Base-by-base conservation (phyloP, 1,140 invertebrate species). In the Brachionus paranguensis region DNA sequence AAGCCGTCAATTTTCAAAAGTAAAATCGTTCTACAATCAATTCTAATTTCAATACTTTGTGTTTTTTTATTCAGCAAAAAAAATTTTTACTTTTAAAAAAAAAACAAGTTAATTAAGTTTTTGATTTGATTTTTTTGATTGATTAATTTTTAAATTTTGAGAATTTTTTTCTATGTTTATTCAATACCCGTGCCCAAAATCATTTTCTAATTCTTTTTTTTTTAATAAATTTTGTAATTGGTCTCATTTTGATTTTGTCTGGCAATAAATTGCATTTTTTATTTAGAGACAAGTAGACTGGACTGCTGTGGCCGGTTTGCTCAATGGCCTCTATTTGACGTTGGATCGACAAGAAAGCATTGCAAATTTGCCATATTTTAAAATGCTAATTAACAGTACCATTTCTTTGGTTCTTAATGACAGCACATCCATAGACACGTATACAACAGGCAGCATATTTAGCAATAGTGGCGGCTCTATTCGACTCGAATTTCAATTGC, bases 261-360 rank as follows among this genome's bases (percentile, higher is more conserved):
- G 10, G 17, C 24, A 12, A 47, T 55, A 17, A 55, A 37, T 68
- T 68, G 10, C 12, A 12, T 29, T 29, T 68, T 68, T 72, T 1
- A n/a, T 12, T 47, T 47, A 65, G 43, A 68, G 33, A 68, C 65
- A 43, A 47, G 60, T 84, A 12, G 70, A 84, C 64, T 84, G 83
- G 83, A 33, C 37, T 10, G 83, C 83, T 24, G 33, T 72, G 14
- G 83, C 83, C 33, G 68, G 68, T 12, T 29, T 84, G 20, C n/a
- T 84, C 27, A 74, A 84, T 33, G 83, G 83, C 14, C 24, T 84
- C 3, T 84, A 74, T 84, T 33, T 60, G 24, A 84, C 83, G 11
- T 29, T 84, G 14, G 65, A 84, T 8, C n/a, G 53, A 11, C 65
- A 84, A 53, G 60, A 65, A 72, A 33, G 20, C 29, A 72, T 84